phyloP scores from a whole-genome alignment of 2,797 vertebrate species.

The Onychomys arenicola region DNA sequence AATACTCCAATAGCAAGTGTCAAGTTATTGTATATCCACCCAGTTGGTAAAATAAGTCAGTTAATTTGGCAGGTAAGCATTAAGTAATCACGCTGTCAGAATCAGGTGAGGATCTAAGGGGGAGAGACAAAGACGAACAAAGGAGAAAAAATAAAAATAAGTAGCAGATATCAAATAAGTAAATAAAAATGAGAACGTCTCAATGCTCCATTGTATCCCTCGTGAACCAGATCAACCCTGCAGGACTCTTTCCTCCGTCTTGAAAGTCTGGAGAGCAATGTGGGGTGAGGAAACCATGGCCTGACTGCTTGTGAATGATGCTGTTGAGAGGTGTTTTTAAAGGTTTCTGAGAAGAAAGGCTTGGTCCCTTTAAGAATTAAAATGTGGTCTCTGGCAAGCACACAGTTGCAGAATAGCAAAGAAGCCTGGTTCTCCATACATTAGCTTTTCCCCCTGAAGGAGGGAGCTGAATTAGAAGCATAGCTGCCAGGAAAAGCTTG shows the following conservation, averaged over 20 bases:
- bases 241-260: slow-evolving; percentile 56
- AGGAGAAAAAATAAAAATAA: slow-evolving; percentile 83
- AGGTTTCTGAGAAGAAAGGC: slow-evolving; percentile 67
- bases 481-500: slow-evolving; percentile 72
- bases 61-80: slow-evolving; percentile 91
- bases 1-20: slow-evolving; percentile 86
- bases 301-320: slow-evolving; percentile 6
- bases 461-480: slow-evolving; percentile 71
- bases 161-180: slow-evolving; percentile 82
- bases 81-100: slow-evolving; percentile 90
- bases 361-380: slow-evolving; percentile 76
- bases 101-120: slow-evolving; percentile 85
- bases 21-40: slow-evolving; percentile 87
- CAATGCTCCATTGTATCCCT: slow-evolving; percentile 69
- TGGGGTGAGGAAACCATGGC: slow-evolving; percentile 59
- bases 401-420: slow-evolving; percentile 57
- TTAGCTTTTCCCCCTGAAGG: slow-evolving; percentile 70
- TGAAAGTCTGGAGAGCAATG: slow-evolving; percentile 62
- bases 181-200: slow-evolving; percentile 82
- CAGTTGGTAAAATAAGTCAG: slow-evolving; percentile 91
- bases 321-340: neutral
- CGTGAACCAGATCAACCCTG: slow-evolving; percentile 71
- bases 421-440: slow-evolving; percentile 67
- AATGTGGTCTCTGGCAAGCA: slow-evolving; percentile 72
- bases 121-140: slow-evolving; percentile 87